A percentile compares a stretch with the other conserved stretches of the same genome.
Conservation (phyloP, 2,888 invertebrate genomes). For the Xylocampa areola region DNA sequence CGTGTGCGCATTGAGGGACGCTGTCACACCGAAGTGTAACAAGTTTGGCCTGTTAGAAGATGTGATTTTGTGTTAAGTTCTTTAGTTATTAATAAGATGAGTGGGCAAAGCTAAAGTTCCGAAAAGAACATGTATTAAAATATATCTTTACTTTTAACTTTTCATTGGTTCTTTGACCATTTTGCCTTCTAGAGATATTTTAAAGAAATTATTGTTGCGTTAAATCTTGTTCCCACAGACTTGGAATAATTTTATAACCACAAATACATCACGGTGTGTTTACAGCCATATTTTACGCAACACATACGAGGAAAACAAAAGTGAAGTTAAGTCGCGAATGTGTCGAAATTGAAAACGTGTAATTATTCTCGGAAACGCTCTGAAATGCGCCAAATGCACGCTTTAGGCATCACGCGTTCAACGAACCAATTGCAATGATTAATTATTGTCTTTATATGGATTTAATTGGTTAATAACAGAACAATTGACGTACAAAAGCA, state of each 20-base stretch:
- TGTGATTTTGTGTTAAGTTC: no score
- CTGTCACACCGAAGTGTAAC: conserved; percentile 40
- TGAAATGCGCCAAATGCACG: conserved; percentile 64
- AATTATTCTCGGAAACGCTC: conserved; percentile 68
- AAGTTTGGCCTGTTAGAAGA: not conserved
- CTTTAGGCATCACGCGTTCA: conserved; percentile 62
- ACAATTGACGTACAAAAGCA: not conserved
- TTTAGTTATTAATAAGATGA: no score
- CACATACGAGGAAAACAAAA: conserved; percentile 68
- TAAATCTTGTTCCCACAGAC: no score
- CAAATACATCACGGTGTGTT: conserved; percentile 67
- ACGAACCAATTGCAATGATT: conserved; percentile 35
- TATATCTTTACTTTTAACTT: no score
- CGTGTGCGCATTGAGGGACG: conserved; percentile 42
- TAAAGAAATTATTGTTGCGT: no score
- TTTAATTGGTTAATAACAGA: conserved; percentile 2
- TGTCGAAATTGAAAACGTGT: conserved; percentile 70
- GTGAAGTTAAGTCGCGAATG: conserved; percentile 58
- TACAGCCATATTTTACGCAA: conserved; percentile 67
- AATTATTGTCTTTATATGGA: conserved; percentile 18
- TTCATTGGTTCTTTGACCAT: no score
- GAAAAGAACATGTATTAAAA: no score
- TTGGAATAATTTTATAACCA: no score
- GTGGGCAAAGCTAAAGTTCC: no score
- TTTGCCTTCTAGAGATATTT: no score